These are phyloP conservation scores for Adelognathus sp. DNA, from an alignment of 2,888 invertebrate genomes.

Conservation along the genomic window DNA sequence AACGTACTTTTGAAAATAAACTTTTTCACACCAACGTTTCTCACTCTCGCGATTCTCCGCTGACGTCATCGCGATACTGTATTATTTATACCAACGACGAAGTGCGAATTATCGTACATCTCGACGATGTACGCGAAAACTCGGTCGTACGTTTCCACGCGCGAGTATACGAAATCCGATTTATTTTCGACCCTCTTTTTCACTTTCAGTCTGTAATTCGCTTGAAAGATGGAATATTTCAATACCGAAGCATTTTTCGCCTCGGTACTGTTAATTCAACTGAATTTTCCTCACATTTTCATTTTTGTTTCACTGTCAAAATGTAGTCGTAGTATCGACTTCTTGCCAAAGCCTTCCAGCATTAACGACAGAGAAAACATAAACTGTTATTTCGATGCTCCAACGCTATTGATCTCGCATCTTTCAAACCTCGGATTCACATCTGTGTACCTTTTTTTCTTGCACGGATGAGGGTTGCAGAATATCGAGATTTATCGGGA, in stretches of 20 bases:
- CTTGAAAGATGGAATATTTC: neutral
- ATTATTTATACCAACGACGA: slow-evolving; percentile 2
- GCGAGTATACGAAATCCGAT: neutral
- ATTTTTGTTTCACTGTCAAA: neutral
- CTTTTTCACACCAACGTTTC: slow-evolving; percentile 10
- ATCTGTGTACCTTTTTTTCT: neutral
- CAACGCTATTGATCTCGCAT: slow-evolving; percentile 17
- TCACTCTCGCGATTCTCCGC: neutral
- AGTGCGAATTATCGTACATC: neutral
- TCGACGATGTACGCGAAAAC: neutral
- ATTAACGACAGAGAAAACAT: neutral
- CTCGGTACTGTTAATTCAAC: neutral
- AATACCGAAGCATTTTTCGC: neutral
- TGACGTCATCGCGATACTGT: neutral
- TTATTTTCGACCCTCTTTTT: neutral
- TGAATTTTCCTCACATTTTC: neutral
- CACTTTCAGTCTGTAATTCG: neutral
- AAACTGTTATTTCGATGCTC: neutral
- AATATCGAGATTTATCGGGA: slow-evolving; percentile 37
- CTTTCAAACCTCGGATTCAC: neutral
- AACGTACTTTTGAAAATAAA: slow-evolving; percentile 27
- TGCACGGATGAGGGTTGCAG: slow-evolving; percentile 16
- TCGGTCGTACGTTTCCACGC: neutral
- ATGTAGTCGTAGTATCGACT: neutral
- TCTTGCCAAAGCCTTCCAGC: neutral